These are phyloP conservation scores for Tachysurus vachellii DNA, from an alignment of 2,113 vertebrate species.

Conservation along the genomic window DNA sequence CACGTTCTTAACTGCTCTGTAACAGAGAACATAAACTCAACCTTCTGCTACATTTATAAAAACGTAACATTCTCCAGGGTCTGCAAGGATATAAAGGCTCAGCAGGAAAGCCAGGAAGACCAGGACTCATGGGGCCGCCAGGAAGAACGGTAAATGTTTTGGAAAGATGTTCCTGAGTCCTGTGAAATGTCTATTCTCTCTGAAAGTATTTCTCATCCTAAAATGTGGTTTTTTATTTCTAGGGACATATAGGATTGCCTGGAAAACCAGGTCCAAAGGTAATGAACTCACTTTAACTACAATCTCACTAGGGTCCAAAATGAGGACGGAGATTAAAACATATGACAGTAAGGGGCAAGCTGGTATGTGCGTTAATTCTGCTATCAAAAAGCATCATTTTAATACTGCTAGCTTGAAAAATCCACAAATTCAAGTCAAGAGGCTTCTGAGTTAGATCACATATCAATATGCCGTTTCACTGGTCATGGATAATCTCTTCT, in stretches of 20 bases:
- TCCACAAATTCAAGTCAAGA: neutral
- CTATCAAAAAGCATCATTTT: too few species aligned
- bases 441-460: slow-evolving; percentile 15
- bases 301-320: slow-evolving; percentile 1
- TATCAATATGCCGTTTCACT: neutral
- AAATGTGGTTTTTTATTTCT: slow-evolving; percentile 62
- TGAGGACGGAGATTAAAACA: neutral
- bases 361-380: neutral
- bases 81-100: slow-evolving; percentile 72
- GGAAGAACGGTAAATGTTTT: slow-evolving; percentile 69
- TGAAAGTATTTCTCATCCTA: slow-evolving; percentile 34
- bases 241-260: slow-evolving; percentile 72
- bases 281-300: slow-evolving; percentile 49
- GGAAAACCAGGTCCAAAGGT: slow-evolving; percentile 72
- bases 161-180: slow-evolving; percentile 50
- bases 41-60: slow-evolving; percentile 54
- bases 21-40: slow-evolving; percentile 50
- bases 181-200: slow-evolving; percentile 57
- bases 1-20: slow-evolving; percentile 47
- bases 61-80: slow-evolving; percentile 63
- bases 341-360: too few species aligned
- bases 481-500: neutral
- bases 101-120: slow-evolving; percentile 75
- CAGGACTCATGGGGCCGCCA: slow-evolving; percentile 73
- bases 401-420: neutral